Evolutionary conservation across 2,113 vertebrate genomes (phyloP), one percentile per base, ranked within the genome.

Genomic region (Myxocyprinus asiaticus): DNA sequence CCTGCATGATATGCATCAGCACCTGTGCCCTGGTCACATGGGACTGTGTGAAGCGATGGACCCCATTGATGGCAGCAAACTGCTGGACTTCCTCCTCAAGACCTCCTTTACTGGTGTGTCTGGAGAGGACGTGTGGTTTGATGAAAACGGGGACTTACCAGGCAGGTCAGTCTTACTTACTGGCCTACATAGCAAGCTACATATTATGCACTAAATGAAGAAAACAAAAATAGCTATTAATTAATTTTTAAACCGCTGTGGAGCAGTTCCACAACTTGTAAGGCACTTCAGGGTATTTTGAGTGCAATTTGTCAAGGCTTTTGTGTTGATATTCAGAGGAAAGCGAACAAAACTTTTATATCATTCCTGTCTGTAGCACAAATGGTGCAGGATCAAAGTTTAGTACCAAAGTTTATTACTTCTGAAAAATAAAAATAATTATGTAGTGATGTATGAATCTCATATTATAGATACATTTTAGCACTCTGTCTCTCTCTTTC

Each of bases 61-160:
- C 62, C 97, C 98, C 42, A 93, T 99, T 0, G 97, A 99, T 0
- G 98, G 98, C 81, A 97, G 95, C 84, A 95, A 95, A 79, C 91
- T 99, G 42, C 91, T 99, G 86, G 97, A 99, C 22, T 98, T 95
- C 59, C 94, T 99, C 9, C 94, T 99, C 63, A 96, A 94, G 87
- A 96, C 96, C 14, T 93, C 95, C 0, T 99, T 99, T 86, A 74
- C 91, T 0, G 98, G 98, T 0, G 93, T 98, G 61, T 99, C 98
- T 64, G 96, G 96, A 82, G 96, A 99, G 85, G 97, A 99, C 82
- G 94, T 99, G 76, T 95, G 95, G 94, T 99, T 99, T 64, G 96
- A 99, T 79, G 96, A 97, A 85, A 99, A 99, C 17, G 98, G 98
- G 33, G 98, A 99, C 90, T 95, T 95, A 3, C 98, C 97, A 14